Evolutionary conservation across 2,113 vertebrate genomes (phyloP).

Genomic region (Brachypteracias leptosomus): DNA sequence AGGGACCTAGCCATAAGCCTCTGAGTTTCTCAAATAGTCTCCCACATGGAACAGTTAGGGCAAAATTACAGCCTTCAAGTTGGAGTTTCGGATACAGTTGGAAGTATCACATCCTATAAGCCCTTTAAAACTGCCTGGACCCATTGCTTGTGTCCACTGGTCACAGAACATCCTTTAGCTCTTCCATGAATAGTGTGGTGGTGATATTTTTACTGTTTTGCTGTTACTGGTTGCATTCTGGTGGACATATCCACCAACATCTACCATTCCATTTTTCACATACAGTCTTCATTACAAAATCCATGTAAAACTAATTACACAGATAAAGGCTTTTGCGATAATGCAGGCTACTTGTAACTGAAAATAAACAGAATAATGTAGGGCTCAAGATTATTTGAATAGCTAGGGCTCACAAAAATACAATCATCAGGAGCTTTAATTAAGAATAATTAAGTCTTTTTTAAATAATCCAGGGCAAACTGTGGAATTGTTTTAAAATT

Average conservation of each 20-base stretch:
- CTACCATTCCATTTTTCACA: neutral
- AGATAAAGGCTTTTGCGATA: neutral
- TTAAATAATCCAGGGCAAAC: neutral
- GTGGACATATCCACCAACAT: neutral
- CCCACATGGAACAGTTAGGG: neutral
- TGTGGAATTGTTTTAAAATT: neutral
- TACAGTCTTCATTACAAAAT: neutral
- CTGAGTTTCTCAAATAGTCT: neutral
- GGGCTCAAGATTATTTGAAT: neutral
- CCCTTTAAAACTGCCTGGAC: neutral
- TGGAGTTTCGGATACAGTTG: neutral
- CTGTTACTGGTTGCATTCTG: neutral
- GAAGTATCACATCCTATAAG: neutral
- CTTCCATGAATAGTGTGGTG: neutral
- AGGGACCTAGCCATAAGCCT: neutral
- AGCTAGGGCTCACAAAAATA: neutral
- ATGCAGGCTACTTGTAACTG: neutral
- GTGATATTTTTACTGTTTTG: neutral
- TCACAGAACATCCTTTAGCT: neutral
- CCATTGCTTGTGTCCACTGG: neutral
- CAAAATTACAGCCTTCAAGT: neutral
- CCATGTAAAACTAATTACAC: slow-evolving; percentile 30
- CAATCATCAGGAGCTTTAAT: neutral
- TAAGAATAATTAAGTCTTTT: neutral
- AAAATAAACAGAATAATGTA: neutral